A percentile compares a stretch with the other conserved stretches of the same genome.
Conservation (phyloP, 2,888 invertebrate genomes). For the Aspidapion aeneum region DNA sequence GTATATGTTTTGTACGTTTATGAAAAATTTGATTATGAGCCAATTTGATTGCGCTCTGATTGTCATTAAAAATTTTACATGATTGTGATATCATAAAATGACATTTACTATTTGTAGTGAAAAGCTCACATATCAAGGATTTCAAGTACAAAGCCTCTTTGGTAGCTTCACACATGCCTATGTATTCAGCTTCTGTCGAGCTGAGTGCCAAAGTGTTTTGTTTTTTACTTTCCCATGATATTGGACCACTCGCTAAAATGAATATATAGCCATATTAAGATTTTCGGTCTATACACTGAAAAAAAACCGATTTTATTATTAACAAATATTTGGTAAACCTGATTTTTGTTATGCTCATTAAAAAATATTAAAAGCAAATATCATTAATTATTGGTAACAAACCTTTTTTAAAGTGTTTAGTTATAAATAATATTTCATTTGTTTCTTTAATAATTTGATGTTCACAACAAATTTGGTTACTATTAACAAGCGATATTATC, state of each 20-base stretch:
- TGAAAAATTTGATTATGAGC: background rate
- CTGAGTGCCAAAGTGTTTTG: background rate
- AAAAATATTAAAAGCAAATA: too few relatives aligned
- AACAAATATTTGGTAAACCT: too few relatives aligned
- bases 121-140: background rate
- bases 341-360: too few relatives aligned
- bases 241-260: background rate
- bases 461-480: too few relatives aligned
- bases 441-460: too few relatives aligned
- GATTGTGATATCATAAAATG: background rate
- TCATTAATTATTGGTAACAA: too few relatives aligned
- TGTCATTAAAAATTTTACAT: constrained; percentile 1
- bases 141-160: constrained; percentile 3
- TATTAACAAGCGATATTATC: too few relatives aligned
- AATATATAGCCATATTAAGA: background rate
- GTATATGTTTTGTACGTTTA: constrained; percentile 4
- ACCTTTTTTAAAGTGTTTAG: too few relatives aligned
- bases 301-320: too few relatives aligned
- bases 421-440: too few relatives aligned
- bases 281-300: too few relatives aligned
- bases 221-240: background rate
- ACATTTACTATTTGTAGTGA: constrained; percentile 3
- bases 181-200: constrained; percentile 1
- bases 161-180: constrained; percentile 3
- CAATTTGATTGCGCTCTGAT: constrained; percentile 2